Conservation (phyloP, 2,888 invertebrate genomes). For the Ceriagrion tenellum region DNA sequence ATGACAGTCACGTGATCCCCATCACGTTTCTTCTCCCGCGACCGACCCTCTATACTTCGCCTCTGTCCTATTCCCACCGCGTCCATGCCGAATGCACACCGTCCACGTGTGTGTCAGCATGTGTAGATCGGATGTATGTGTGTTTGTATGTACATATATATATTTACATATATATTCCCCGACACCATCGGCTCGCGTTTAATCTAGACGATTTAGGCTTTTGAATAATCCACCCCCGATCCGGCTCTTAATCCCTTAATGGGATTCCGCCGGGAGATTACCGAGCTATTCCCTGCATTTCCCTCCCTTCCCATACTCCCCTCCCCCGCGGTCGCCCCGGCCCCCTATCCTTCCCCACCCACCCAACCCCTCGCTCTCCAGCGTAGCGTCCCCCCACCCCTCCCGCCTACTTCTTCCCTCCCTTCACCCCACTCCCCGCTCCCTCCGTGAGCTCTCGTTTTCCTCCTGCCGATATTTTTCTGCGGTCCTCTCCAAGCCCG, state of each 20-base stretch:
- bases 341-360: background rate
- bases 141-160: background rate
- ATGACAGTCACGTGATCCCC: slow-evolving; percentile 26
- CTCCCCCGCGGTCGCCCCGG: background rate
- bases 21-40: background rate
- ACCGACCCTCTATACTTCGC: background rate
- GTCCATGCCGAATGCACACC: slow-evolving; percentile 22
- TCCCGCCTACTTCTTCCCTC: background rate
- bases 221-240: slow-evolving; percentile 67
- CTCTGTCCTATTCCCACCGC: slow-evolving; percentile 43
- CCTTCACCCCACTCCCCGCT: background rate
- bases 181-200: slow-evolving; percentile 67
- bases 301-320: background rate
- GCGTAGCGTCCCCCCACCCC: background rate
- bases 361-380: background rate
- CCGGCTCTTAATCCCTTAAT: slow-evolving; percentile 67
- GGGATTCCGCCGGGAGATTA: slow-evolving; percentile 65
- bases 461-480: slow-evolving; percentile 23
- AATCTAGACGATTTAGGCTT: slow-evolving; percentile 67
- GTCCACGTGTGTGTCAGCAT: too few species aligned
- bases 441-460: slow-evolving; percentile 8
- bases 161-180: slow-evolving; percentile 42
- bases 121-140: too few species aligned
- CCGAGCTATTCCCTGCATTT: slow-evolving; percentile 65
- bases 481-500: background rate